Base-by-base conservation (phyloP, 2,113 vertebrate genomes). In the Condylura cristata region DNA sequence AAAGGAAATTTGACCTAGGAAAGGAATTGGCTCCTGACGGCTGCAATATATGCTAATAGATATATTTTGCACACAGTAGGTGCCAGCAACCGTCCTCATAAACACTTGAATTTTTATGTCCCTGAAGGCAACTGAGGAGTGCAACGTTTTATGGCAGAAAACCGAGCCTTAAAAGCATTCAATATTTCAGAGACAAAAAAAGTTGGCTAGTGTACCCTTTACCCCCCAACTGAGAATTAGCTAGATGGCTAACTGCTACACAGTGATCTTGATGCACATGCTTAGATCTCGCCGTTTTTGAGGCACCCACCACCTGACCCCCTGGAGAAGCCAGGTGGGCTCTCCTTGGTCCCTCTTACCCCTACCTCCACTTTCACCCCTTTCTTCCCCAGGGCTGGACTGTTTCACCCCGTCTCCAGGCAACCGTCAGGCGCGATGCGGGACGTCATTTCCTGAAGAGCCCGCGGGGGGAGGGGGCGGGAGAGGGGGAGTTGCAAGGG, bases 381-480 rank as follows among this genome's bases (percentile, higher is more conserved):
- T 88, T n/a, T 74, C 86, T 86, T 84, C 34, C 44, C 95, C 48
- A n/a, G 75, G 65, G 53, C 93, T 5, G 89, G 94, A 90, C 97
- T 97, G 98, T 98, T 98, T 97, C 98, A 96, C 96, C 85, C 92
- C 30, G 98, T 98, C 97, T 97, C 98, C 95, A 89, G 96, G 98
- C 98, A 98, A 98, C 98, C 80, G 87, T 48, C 86, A 70, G 95
- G 97, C 88, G 92, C 86, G 11, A 86, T 94, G 65, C 86, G 96
- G 56, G 82, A 97, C 98, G 98, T 98, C 98, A 98, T 96, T 98
- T 98, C 98, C 98, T 98, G 97, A 94, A 94, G 95, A 95, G 97
- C 85, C 78, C 93, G 89, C 8, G 86, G 93, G 60, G 46, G 90
- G 93, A 48, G 66, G 63, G 74, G 48, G 48, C 10, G 72, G 65